Conservation (phyloP, 92 coral and sea anemone genomes). For the Virgularia gustaviana region DNA sequence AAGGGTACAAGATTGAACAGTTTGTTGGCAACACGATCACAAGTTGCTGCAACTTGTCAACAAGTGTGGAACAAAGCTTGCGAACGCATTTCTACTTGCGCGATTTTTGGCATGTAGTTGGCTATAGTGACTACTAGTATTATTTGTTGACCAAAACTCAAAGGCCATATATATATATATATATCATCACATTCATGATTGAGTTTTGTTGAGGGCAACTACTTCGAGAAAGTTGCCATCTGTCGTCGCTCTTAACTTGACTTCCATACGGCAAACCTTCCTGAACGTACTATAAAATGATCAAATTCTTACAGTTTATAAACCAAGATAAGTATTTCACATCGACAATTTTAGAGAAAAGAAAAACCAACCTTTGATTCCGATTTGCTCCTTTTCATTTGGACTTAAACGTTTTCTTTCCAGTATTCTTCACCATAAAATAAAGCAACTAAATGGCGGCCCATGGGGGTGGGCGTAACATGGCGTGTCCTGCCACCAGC, state of each 20-base stretch:
- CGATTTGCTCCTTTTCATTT: not conserved
- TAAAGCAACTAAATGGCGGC: no score
- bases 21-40: no score
- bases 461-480: no score
- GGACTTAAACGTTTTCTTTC: not conserved
- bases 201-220: not conserved
- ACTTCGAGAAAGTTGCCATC: conserved; percentile 10
- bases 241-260: not conserved
- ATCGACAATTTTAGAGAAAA: not conserved
- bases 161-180: not conserved
- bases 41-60: no score
- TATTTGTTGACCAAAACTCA: no score
- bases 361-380: not conserved
- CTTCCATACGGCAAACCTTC: not conserved
- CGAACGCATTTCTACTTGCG: no score
- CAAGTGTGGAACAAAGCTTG: no score
- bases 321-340: not conserved
- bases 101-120: no score
- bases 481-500: conserved; percentile 3
- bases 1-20: no score
- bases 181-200: conserved; percentile 3
- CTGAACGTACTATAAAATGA: not conserved
- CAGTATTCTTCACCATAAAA: no score
- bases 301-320: not conserved
- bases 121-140: no score